A percentile compares a stretch with the other conserved stretches of the same genome.
Evolutionary conservation across 1,140 invertebrate species (phyloP).

Genomic region (Temnothorax curvispinosus): DNA sequence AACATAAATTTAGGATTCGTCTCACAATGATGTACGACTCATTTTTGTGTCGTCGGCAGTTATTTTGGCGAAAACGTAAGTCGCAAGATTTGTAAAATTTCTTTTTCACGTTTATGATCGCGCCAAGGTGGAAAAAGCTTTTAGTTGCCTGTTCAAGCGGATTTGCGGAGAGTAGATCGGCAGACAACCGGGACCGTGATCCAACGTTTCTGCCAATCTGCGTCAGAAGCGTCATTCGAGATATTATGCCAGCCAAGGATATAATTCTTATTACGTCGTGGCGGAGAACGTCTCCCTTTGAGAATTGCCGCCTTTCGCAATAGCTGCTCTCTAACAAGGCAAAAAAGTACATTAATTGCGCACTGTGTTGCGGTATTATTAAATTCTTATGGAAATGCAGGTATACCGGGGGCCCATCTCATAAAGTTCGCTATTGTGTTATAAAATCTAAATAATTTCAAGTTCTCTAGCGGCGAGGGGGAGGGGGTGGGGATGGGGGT

Average conservation of each 20-base stretch:
- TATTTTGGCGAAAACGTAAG: not conserved
- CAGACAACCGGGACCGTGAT: constrained; percentile 30
- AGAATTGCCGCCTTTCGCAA: constrained; percentile 63
- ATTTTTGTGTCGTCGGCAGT: not conserved
- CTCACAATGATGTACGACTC: too few species aligned
- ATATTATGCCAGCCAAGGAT: constrained; percentile 67
- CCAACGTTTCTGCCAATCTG: constrained; percentile 64
- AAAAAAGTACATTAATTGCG: constrained; percentile 86
- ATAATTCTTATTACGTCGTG: constrained; percentile 74
- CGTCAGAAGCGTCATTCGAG: constrained; percentile 48
- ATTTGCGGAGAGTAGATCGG: constrained; percentile 17
- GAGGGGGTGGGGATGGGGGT: not conserved
- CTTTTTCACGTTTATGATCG: constrained; percentile 5
- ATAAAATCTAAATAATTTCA: constrained; percentile 85
- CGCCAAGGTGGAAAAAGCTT: not conserved
- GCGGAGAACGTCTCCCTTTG: constrained; percentile 66
- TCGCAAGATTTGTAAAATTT: not conserved
- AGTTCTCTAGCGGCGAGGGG: constrained; percentile 70
- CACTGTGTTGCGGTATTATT: constrained; percentile 84
- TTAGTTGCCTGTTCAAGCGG: not conserved
- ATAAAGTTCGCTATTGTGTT: constrained; percentile 85
- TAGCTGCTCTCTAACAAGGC: constrained; percentile 76
- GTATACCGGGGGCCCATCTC: constrained; percentile 71
- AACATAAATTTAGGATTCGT: too few species aligned
- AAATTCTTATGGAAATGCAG: constrained; percentile 86